These are phyloP conservation scores for Diplosoma virens DNA, from an alignment of 23 tunicate species.

Conservation along the genomic window DNA sequence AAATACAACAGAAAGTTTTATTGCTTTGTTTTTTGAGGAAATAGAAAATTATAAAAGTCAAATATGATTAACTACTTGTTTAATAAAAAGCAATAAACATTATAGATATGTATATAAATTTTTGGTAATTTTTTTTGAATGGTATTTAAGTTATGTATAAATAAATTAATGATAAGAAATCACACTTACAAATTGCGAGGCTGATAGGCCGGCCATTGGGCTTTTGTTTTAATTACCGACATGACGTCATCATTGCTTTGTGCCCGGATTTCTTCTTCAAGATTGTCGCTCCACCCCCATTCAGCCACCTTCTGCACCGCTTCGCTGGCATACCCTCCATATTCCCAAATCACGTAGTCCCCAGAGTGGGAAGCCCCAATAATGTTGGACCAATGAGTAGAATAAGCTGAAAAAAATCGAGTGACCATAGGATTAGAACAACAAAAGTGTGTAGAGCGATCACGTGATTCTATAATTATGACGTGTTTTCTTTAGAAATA, in stretches of 20 bases:
- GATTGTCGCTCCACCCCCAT: slow-evolving; percentile 86
- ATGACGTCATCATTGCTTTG: slow-evolving; percentile 58
- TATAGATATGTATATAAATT: too few relatives aligned
- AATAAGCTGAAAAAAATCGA: slow-evolving; percentile 40
- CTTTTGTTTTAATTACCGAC: slow-evolving; percentile 87
- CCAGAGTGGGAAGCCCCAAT: slow-evolving; percentile 83
- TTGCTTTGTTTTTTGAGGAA: too few relatives aligned
- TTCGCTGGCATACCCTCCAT: slow-evolving; percentile 71
- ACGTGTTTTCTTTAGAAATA: background rate
- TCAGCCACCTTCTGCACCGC: slow-evolving; percentile 95
- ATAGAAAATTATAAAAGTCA: too few relatives aligned
- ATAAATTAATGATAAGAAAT: too few relatives aligned
- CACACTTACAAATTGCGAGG: slow-evolving; percentile 67
- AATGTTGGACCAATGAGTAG: slow-evolving; percentile 98
- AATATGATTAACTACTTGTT: too few relatives aligned
- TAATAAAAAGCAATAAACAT: too few relatives aligned
- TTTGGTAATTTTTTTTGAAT: too few relatives aligned
- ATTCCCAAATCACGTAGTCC: slow-evolving; percentile 76
- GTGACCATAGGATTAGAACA: background rate
- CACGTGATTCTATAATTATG: too few relatives aligned
- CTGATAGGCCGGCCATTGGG: slow-evolving; percentile 97
- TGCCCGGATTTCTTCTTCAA: slow-evolving; percentile 56
- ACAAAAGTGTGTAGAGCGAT: too few relatives aligned
- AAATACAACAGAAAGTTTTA: too few relatives aligned
- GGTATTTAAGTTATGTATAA: too few relatives aligned